Conservation (phyloP, 2,797 vertebrate species). For the Melanogrammus aeglefinus region DNA sequence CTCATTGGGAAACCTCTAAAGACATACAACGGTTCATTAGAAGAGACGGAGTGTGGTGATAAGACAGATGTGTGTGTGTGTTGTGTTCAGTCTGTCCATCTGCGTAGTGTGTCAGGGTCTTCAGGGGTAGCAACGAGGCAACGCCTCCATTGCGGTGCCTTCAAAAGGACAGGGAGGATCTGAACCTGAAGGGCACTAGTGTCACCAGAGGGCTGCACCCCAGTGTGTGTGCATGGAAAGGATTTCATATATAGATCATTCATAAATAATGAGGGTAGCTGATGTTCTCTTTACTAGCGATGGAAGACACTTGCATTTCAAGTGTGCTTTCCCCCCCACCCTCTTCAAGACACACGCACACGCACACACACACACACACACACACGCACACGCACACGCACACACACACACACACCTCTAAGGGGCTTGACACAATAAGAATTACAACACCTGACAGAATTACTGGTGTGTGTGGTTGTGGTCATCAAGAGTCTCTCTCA, state of each 20-base stretch:
- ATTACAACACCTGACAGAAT: conserved; percentile 45
- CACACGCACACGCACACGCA: neutral
- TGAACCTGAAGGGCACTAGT: neutral
- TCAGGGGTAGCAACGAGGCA: neutral
- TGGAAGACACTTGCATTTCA: conserved; percentile 33
- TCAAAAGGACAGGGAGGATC: conserved; percentile 16
- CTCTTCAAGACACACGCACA: conserved; percentile 21
- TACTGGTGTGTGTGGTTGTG: conserved; percentile 10
- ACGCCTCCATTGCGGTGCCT: neutral
- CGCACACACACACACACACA: conserved; percentile 19
- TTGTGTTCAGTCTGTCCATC: neutral
- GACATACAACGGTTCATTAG: conserved; percentile 88
- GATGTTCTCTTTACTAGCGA: conserved; percentile 19
- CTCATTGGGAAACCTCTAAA: conserved; percentile 88
- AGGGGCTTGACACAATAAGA: neutral
- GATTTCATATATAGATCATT: neutral
- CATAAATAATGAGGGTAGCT: conserved; percentile 28
- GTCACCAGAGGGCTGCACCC: neutral
- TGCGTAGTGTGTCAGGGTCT: neutral
- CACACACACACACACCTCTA: conserved; percentile 4
- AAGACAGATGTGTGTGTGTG: conserved; percentile 3
- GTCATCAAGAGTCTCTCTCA: conserved; percentile 2
- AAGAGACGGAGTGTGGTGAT: conserved; percentile 86
- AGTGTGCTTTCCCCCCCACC: conserved; percentile 48
- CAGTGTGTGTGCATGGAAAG: neutral